phyloP scores from a whole-genome alignment of 2,888 invertebrate species.

The Sepioteuthis lessoniana region DNA sequence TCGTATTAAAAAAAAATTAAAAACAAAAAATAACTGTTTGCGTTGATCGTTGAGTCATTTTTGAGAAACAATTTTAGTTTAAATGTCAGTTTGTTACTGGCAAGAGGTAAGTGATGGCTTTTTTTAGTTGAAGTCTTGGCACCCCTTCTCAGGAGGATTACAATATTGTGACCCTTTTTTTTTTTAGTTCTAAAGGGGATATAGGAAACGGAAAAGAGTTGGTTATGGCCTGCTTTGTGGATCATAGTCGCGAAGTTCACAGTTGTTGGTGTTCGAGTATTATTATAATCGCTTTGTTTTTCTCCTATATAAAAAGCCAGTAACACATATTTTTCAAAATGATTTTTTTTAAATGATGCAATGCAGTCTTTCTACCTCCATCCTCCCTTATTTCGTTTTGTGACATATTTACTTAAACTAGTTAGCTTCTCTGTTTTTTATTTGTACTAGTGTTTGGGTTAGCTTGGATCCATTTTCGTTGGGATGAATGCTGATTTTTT shows the following conservation, averaged over 20 bases:
- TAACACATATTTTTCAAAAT: neutral
- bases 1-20: neutral
- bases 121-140: too few relatives aligned
- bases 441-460: neutral
- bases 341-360: neutral
- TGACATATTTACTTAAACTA: neutral
- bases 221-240: too few relatives aligned
- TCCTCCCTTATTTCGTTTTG: neutral
- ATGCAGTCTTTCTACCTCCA: neutral
- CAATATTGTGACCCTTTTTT: too few relatives aligned
- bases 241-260: too few relatives aligned
- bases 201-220: too few relatives aligned
- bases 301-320: too few relatives aligned
- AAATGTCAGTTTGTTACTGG: neutral
- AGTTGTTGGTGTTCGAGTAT: too few relatives aligned
- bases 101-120: neutral
- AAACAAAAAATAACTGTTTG: neutral
- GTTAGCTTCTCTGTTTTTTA: neutral
- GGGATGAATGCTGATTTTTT: too few relatives aligned
- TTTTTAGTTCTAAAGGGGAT: too few relatives aligned
- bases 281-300: too few relatives aligned
- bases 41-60: neutral
- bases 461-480: too few relatives aligned
- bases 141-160: too few relatives aligned
- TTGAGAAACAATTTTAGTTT: neutral